A percentile compares a stretch with the other conserved stretches of the same genome.
Evolutionary conservation across 2,797 vertebrate species (phyloP).

Genomic region (Premnoplex brunnescens): DNA sequence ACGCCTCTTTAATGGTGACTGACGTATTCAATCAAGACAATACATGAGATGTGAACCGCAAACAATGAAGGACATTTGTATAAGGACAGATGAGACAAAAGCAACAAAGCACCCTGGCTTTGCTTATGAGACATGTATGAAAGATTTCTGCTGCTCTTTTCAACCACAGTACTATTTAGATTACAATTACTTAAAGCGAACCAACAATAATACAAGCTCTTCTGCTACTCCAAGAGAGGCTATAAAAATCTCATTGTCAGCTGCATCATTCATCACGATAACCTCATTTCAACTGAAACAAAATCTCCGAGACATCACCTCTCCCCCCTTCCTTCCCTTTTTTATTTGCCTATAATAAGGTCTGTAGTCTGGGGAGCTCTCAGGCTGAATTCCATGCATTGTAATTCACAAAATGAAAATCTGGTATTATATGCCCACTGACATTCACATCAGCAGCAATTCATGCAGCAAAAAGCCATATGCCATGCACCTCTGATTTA

Average conservation of each 20-base stretch:
- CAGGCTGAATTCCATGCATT: constrained; percentile 62
- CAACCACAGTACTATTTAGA: background rate
- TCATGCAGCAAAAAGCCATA: constrained; percentile 77
- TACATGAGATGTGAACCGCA: background rate
- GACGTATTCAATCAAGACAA: background rate
- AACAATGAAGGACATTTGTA: background rate
- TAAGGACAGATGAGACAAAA: background rate
- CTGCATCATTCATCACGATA: constrained; percentile 48
- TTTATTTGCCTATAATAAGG: constrained; percentile 57
- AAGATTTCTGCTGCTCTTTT: constrained; percentile 30
- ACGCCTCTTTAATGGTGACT: background rate
- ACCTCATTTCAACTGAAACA: constrained; percentile 60
- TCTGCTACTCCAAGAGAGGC: constrained; percentile 1
- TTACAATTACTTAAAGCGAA: constrained; percentile 49
- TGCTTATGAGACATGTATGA: background rate
- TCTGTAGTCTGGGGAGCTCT: constrained; percentile 52
- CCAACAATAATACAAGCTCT: constrained; percentile 7
- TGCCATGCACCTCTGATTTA: constrained; percentile 66
- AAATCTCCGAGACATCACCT: constrained; percentile 28
- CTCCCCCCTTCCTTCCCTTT: background rate
- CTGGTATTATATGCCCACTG: constrained; percentile 72
- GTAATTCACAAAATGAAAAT: constrained; percentile 73
- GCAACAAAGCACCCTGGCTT: background rate
- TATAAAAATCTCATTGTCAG: constrained; percentile 59
- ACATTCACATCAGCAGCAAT: constrained; percentile 76